phyloP scores from a whole-genome alignment of 2,113 vertebrate genomes.

The Hypanus sabinus region DNA sequence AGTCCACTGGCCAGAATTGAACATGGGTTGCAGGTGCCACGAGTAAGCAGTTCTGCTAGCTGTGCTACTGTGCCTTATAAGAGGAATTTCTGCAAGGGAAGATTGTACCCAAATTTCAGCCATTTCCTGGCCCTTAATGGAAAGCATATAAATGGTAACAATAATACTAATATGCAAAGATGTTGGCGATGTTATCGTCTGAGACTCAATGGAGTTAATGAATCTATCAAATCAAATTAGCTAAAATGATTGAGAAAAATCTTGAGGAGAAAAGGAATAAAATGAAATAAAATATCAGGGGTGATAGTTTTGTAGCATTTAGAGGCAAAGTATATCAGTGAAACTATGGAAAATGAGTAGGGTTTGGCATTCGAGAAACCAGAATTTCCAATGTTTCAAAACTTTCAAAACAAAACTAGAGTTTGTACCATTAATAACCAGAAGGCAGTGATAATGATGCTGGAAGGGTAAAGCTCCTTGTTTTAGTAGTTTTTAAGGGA shows the following conservation, averaged over 20 bases:
- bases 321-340: not conserved
- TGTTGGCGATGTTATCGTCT: not conserved
- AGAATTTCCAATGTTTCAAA: not conserved
- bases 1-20: too few species aligned
- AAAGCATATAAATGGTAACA: not conserved
- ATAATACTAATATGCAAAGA: not conserved
- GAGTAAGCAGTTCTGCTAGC: too few species aligned
- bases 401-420: not conserved
- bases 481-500: not conserved
- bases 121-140: not conserved
- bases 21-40: too few species aligned
- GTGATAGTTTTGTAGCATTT: not conserved
- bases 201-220: not conserved
- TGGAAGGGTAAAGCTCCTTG: not conserved
- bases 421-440: not conserved
- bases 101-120: not conserved
- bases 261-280: not conserved
- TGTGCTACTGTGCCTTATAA: too few species aligned
- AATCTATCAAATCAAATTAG: not conserved
- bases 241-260: not conserved
- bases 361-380: not conserved
- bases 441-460: not conserved
- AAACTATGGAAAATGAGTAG: not conserved
- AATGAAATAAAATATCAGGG: not conserved
- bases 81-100: not conserved